Base-by-base conservation (phyloP, 2,797 vertebrate genomes). In the Octomys mimax region DNA sequence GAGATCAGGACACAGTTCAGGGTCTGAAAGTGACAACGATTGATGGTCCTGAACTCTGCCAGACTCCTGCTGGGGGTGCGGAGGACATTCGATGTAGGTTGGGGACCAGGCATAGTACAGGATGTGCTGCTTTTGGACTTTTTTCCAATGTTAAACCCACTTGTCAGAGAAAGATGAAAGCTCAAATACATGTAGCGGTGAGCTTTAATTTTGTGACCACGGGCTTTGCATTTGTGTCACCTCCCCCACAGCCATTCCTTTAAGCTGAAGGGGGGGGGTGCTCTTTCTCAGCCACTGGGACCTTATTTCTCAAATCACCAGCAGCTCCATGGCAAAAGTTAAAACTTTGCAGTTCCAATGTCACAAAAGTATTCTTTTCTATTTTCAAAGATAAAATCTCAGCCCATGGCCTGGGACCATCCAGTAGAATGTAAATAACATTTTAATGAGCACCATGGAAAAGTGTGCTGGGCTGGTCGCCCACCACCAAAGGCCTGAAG, bases 361-460 rank as follows among this genome's bases (percentile, higher is more conserved):
- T 71, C 49, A 94, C 84, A 85, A 92, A 71, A 95, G 21, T 73
- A 52, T 39, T 18, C n/a, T 68, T 95, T 92, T 77, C 78, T 82
- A 89, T 87, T 80, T 95, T 78, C 80, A 66, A 94, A 93, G 94
- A 96, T 33, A 95, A 96, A 73, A 28, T 92, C 62, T 39, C 89
- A 97, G 94, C 42, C 64, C 57, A 42, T 22, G 22, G 89, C 84
- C 89, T 12, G 5, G 91, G 94, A 95, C 8, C 78, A 73, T 97
- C 92, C 81, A 81, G 64, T 83, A 92, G 2, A 97, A 10, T 95
- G 52, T 73, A 97, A 94, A 91, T 80, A 96, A 95, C 91, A 52
- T 73, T 97, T 95, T 89, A 95, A 90, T 89, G 97, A 93, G 91
- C 22, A 71, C 57, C 26, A 7, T 7, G 92, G 94, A 92, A 89